Conservation (phyloP, 2,888 invertebrate species). For the Andrena flavipes region DNA sequence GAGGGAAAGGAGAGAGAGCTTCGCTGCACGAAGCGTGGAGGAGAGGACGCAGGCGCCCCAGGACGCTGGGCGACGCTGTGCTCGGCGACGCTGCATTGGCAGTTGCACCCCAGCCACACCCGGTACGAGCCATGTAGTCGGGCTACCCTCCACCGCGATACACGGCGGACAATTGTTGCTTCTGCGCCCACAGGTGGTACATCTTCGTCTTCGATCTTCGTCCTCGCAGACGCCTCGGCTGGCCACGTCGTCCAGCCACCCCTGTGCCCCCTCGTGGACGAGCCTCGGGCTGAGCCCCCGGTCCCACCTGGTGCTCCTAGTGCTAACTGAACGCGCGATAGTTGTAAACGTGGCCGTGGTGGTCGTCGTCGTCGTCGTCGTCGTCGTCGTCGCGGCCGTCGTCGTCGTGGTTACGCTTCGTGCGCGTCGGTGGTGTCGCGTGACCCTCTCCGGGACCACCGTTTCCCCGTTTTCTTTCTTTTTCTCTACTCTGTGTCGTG, state of each 20-base stretch:
- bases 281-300: constrained; percentile 14
- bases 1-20: constrained; percentile 66
- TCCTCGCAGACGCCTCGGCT: constrained; percentile 54
- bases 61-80: constrained; percentile 74
- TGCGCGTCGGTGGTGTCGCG: constrained; percentile 7
- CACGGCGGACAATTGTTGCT: constrained; percentile 85
- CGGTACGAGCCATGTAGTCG: constrained; percentile 85
- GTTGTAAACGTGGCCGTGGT: neutral
- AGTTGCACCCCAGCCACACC: constrained; percentile 84
- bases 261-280: constrained; percentile 17
- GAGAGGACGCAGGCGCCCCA: constrained; percentile 77
- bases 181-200: constrained; percentile 85
- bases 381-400: neutral
- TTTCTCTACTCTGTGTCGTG: no score
- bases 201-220: constrained; percentile 76
- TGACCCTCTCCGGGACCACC: neutral
- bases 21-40: constrained; percentile 67
- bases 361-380: neutral
- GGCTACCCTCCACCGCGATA: constrained; percentile 83
- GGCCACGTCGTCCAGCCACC: constrained; percentile 35
- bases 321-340: neutral
- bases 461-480: no score
- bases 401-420: constrained; percentile 61
- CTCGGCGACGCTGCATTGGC: constrained; percentile 74
- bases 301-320: constrained; percentile 7